phyloP scores from a whole-genome alignment of 2,888 invertebrate genomes.

The Hirtodrosophila alboralis region DNA sequence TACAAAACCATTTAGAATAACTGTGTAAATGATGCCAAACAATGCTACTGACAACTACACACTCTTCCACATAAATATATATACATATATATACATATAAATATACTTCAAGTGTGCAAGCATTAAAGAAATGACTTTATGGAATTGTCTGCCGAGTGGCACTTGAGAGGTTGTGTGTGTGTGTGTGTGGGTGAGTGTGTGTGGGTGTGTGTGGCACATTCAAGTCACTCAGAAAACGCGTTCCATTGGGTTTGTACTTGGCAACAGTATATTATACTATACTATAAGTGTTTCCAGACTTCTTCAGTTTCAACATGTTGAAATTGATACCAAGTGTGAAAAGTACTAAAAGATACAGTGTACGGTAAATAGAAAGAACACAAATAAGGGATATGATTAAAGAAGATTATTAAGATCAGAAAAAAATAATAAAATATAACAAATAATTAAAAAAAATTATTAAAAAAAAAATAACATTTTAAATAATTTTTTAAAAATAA shows the following conservation, averaged over 20 bases:
- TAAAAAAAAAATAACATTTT: no score
- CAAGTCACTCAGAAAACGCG: conserved; percentile 21
- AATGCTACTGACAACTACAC: conserved; percentile 7
- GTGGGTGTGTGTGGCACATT: no score
- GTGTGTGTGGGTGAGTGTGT: no score
- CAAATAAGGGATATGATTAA: no score
- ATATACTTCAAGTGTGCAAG: conserved; percentile 22
- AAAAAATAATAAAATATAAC: no score
- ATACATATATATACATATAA: background rate
- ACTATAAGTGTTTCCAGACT: background rate
- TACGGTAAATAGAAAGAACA: no score
- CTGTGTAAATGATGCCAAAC: background rate
- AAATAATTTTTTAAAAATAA: no score
- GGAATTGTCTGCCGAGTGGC: conserved; percentile 41
- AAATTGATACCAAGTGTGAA: conserved; percentile 28
- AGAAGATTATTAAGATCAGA: no score
- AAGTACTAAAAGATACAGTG: background rate
- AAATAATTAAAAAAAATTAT: no score
- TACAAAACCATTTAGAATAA: conserved; percentile 57
- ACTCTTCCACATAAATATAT: background rate
- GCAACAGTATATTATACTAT: conserved; percentile 2
- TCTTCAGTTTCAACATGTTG: conserved; percentile 4
- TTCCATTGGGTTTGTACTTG: conserved; percentile 5
- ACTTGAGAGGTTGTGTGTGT: conserved; percentile 36
- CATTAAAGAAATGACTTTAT: conserved; percentile 39